Evolutionary conservation across 2,797 vertebrate species (phyloP).

Genomic region (Schizothorax lantsangensis): DNA sequence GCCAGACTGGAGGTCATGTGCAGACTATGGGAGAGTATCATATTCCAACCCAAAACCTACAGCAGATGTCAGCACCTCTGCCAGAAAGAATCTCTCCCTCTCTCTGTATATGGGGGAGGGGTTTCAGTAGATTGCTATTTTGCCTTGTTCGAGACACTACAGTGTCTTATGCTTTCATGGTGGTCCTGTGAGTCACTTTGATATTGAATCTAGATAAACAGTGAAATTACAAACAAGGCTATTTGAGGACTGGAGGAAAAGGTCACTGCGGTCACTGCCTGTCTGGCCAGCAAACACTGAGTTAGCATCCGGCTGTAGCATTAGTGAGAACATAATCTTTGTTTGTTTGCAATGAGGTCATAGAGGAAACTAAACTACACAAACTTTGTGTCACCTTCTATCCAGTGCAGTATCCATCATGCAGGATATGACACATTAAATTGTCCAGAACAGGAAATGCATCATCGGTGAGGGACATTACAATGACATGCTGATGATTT

Average conservation of each 20-base stretch:
- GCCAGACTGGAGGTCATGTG: conserved; percentile 66
- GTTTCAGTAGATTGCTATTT: conserved; percentile 71
- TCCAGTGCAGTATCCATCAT: neutral
- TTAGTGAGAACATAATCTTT: neutral
- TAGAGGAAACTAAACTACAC: conserved; percentile 21
- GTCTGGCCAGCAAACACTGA: conserved; percentile 15
- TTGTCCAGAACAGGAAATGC: conserved; percentile 3
- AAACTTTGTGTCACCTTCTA: conserved; percentile 23
- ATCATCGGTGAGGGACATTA: neutral
- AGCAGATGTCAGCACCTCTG: conserved; percentile 85
- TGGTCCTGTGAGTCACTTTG: conserved; percentile 77
- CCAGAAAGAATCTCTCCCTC: conserved; percentile 71
- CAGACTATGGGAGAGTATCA: conserved; percentile 75
- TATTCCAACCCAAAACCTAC: conserved; percentile 80
- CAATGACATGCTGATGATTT: neutral
- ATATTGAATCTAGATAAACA: conserved; percentile 75
- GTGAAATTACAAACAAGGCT: conserved; percentile 76
- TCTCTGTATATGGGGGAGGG: conserved; percentile 65
- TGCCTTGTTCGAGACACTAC: conserved; percentile 72
- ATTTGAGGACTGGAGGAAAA: conserved; percentile 65
- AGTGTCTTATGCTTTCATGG: conserved; percentile 74
- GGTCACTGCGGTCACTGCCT: conserved; percentile 54
- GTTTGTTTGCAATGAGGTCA: conserved; percentile 37
- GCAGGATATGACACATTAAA: neutral
- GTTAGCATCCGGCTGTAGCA: conserved; percentile 9